Evolutionary conservation across 2,113 vertebrate species (phyloP), one percentile per base, ranked within the genome.

Genomic region (Poeciliopsis retropinna): DNA sequence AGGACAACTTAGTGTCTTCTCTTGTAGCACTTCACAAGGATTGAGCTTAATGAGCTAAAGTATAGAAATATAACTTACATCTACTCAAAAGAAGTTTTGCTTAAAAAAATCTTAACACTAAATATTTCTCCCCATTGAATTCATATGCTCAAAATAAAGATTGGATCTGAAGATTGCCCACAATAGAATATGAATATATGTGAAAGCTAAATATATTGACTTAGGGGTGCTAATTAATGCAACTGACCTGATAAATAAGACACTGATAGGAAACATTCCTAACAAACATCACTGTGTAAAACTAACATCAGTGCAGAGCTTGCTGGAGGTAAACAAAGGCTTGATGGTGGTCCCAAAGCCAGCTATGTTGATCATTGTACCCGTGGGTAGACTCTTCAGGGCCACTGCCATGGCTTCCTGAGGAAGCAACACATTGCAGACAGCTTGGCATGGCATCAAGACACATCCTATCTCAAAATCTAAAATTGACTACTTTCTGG

Each of bases 351-450:
- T 37, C 1, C 96, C 92, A 0, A 97, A 96, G 60, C 92, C 75
- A 11, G 95, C 93, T 0, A 99, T 19, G 85, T 99, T 99, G 87
- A 99, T 87, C 87, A 97, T 91, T 0, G 96, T 96, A 82, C 95
- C 93, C 0, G 95, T 83, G 0, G 97, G 97, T 29, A 99, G 95
- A 51, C 97, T 99, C 93, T 97, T 98, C 82, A 98, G 75, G 1
- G 96, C 96, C 83, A 99, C 92, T 85, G 96, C 76, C 91, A 99
- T 94, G 54, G 95, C 96, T 65, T 98, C 97, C 98, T 99, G 88
- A 57, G 67, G 64, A 76, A 88, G 73, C 60, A 77, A 15, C 64
- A 75, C 28, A 8, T 1, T 12, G 57, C 25, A 57, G 3, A 76
- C 7, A 77, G 31, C 32, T 69, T 63, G 25, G 12, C 68, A 32